Conservation (phyloP, 1,140 invertebrate genomes). For the Metaphire vulgaris region DNA sequence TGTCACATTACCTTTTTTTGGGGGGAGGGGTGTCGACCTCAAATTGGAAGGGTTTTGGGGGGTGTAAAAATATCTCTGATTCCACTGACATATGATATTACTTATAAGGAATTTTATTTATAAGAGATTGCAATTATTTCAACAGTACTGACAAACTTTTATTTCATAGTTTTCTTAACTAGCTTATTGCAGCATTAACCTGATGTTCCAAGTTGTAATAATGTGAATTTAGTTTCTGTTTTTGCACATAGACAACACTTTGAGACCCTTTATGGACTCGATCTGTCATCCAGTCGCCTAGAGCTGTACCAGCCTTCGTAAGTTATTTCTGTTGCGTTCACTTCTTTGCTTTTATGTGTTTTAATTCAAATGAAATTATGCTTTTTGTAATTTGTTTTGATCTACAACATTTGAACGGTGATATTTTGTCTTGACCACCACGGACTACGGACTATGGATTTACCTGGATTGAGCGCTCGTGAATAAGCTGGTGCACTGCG, state of each 20-base stretch:
- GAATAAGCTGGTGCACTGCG: too few species aligned
- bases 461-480: too few species aligned
- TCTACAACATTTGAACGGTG: neutral
- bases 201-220: too few species aligned
- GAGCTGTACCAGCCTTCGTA: constrained; percentile 13
- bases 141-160: too few species aligned
- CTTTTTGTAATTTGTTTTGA: neutral
- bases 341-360: too few species aligned
- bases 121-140: too few species aligned
- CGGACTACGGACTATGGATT: too few species aligned
- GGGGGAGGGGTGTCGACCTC: too few species aligned
- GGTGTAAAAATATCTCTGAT: neutral
- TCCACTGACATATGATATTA: neutral
- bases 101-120: neutral
- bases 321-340: neutral
- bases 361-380: neutral
- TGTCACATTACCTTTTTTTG: too few species aligned
- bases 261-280: constrained; percentile 11
- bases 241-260: constrained; percentile 17
- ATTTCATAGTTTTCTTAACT: too few species aligned
- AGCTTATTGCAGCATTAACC: too few species aligned
- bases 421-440: neutral
- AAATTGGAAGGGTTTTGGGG: neutral
- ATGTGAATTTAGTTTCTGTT: too few species aligned
- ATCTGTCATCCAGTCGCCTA: constrained; percentile 10